phyloP scores from a whole-genome alignment of 2,113 vertebrate species.

The Xiphophorus maculatus region DNA sequence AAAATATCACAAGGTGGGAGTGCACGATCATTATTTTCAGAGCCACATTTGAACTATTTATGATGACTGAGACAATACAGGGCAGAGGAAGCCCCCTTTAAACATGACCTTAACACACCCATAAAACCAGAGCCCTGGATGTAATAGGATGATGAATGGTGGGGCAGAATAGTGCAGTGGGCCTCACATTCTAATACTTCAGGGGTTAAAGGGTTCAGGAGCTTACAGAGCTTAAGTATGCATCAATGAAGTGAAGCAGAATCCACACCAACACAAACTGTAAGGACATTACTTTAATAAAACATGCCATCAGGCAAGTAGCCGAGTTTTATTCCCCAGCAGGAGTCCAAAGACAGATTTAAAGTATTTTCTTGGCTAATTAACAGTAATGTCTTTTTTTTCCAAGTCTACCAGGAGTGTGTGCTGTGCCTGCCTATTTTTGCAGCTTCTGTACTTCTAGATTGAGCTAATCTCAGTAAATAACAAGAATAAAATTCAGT shows the following conservation, averaged over 20 bases:
- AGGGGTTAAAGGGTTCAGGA: constrained; percentile 52
- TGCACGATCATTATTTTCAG: not conserved
- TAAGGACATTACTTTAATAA: constrained; percentile 3
- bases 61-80: constrained; percentile 39
- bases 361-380: not conserved
- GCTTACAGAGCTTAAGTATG: constrained; percentile 50
- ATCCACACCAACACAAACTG: constrained; percentile 23
- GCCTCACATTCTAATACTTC: constrained; percentile 43
- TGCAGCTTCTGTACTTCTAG: too few species aligned
- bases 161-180: constrained; percentile 18
- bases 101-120: constrained; percentile 56
- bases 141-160: constrained; percentile 55
- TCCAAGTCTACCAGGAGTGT: too few species aligned
- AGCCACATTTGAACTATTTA: not conserved
- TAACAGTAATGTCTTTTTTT: too few species aligned
- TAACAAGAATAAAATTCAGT: too few species aligned
- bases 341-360: not conserved
- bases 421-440: too few species aligned
- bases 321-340: not conserved
- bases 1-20: not conserved
- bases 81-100: constrained; percentile 54
- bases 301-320: not conserved
- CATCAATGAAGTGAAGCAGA: constrained; percentile 44
- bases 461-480: too few species aligned
- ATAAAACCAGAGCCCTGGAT: constrained; percentile 55